phyloP scores from a whole-genome alignment of 2,113 vertebrate genomes.

The Aphelocoma coerulescens region DNA sequence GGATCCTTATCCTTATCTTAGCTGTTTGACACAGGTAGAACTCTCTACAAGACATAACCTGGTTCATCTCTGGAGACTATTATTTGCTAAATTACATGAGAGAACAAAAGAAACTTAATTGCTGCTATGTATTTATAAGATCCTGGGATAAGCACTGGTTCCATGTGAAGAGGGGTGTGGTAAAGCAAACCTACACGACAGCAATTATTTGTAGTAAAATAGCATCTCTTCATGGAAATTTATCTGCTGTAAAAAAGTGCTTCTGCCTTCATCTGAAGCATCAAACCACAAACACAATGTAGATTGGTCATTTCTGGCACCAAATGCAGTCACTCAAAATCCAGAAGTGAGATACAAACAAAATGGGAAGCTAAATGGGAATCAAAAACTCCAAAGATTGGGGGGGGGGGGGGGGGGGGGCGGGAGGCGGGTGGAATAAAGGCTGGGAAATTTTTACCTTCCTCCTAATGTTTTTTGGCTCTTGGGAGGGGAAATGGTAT shows the following conservation, averaged over 20 bases:
- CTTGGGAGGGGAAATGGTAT: background rate
- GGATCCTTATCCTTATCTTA: slow-evolving; percentile 21
- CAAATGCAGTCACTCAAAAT: background rate
- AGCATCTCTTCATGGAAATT: background rate
- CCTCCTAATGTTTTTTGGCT: background rate
- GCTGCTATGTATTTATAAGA: slow-evolving; percentile 6
- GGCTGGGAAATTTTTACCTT: background rate
- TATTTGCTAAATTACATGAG: slow-evolving; percentile 41
- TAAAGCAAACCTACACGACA: slow-evolving; percentile 15
- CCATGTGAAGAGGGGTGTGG: background rate
- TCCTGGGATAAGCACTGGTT: background rate
- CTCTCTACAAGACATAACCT: slow-evolving; percentile 32
- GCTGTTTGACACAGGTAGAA: slow-evolving; percentile 29
- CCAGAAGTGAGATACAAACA: background rate
- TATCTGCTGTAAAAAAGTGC: background rate
- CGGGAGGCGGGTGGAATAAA: too few relatives aligned
- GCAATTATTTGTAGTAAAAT: background rate
- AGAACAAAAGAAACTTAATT: slow-evolving; percentile 14
- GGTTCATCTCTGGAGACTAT: background rate
- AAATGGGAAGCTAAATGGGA: background rate
- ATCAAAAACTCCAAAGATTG: background rate
- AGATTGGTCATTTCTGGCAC: background rate
- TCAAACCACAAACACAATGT: background rate
- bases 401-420: fast-evolving
- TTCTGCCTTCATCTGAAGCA: background rate